phyloP scores from a whole-genome alignment of 2,888 invertebrate genomes.

The Falcaria lacertinaria region DNA sequence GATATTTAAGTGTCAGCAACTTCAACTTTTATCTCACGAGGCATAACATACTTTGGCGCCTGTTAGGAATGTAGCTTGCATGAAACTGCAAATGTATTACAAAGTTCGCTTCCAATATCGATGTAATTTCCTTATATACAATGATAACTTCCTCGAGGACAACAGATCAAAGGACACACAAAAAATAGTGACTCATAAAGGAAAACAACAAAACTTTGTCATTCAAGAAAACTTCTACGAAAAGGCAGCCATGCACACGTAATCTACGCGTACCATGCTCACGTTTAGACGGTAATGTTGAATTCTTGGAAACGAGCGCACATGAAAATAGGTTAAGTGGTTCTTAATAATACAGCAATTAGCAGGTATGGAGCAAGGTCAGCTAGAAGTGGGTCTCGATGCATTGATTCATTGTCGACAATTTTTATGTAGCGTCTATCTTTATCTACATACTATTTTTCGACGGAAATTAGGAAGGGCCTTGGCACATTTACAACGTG shows the following conservation, averaged over 20 bases:
- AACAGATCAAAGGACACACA: background rate
- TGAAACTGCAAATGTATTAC: too few species aligned
- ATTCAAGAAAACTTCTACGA: background rate
- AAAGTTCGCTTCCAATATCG: too few species aligned
- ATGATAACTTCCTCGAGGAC: background rate
- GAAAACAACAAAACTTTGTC: background rate
- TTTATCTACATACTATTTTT: constrained; percentile 30
- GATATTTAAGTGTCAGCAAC: too few species aligned
- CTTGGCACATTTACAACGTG: constrained; percentile 60
- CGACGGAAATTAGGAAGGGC: constrained; percentile 52
- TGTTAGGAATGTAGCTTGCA: too few species aligned
- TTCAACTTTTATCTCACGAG: too few species aligned
- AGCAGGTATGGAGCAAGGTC: constrained; percentile 59
- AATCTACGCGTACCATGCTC: background rate
- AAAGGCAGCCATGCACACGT: background rate
- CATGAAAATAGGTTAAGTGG: constrained; percentile 67
- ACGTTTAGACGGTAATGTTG: constrained; percentile 17
- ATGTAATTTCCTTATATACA: too few species aligned
- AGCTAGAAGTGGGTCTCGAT: constrained; percentile 40
- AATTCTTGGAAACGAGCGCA: constrained; percentile 55
- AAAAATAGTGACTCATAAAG: background rate
- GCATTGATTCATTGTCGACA: constrained; percentile 22
- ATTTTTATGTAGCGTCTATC: constrained; percentile 25
- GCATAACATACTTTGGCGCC: too few species aligned
- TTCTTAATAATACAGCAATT: constrained; percentile 73